Evolutionary conservation across 2,113 vertebrate genomes (phyloP).

Genomic region (Aegithalos caudatus): DNA sequence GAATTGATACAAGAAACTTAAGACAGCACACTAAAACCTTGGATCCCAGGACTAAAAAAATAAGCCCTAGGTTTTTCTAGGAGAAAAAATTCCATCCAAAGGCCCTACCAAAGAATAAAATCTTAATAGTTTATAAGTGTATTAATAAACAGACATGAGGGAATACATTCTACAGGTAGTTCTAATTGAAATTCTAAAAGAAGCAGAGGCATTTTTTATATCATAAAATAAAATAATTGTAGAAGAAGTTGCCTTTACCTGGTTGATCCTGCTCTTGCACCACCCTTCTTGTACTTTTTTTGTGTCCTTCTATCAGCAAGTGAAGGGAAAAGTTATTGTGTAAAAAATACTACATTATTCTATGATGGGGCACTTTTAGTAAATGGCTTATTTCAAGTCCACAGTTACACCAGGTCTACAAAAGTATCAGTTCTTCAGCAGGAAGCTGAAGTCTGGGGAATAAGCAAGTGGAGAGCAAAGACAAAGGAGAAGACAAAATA

Average conservation of each 20-base stretch:
- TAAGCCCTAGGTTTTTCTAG: not conserved
- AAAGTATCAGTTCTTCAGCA: not conserved
- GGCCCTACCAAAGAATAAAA: not conserved
- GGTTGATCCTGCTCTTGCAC: not conserved
- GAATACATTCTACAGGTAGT: not conserved
- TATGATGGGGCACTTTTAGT: fast-evolving
- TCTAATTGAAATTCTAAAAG: not conserved
- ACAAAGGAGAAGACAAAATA: not conserved
- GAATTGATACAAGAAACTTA: not conserved
- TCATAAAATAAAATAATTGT: not conserved
- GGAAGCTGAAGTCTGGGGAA: not conserved
- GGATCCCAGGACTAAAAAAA: not conserved
- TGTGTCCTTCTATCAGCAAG: not conserved
- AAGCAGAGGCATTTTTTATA: not conserved
- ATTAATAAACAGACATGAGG: not conserved
- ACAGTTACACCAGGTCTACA: not conserved
- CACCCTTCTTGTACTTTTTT: not conserved
- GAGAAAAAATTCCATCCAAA: not conserved
- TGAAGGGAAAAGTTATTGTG: not conserved
- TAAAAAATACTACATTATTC: not conserved
- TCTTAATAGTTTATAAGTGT: not conserved
- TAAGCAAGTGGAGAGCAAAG: not conserved
- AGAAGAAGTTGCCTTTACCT: not conserved
- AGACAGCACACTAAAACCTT: not conserved
- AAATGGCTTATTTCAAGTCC: not conserved